Percentiles rank a stretch among this genome's conserved stretches.
Conservation (phyloP, 2,888 invertebrate species). For the Phytoseiulus persimilis region DNA sequence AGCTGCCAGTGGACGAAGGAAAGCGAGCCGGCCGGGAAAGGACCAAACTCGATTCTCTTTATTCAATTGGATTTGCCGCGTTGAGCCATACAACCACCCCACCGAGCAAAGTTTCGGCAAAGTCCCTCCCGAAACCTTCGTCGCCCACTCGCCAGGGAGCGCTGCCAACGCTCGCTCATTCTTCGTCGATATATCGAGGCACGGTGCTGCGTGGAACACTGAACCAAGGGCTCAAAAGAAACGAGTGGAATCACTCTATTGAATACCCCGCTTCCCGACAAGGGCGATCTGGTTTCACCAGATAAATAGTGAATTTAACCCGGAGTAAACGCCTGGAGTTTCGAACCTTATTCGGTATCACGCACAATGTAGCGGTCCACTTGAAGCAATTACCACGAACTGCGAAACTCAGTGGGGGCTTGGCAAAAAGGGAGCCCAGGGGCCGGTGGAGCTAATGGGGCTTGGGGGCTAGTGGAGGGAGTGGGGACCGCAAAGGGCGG, state of each 20-base stretch:
- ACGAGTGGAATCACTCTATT: not conserved
- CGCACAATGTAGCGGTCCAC: not conserved
- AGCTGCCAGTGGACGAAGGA: not conserved
- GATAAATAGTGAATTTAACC: too few relatives aligned
- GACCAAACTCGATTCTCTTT: not conserved
- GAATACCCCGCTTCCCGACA: too few relatives aligned
- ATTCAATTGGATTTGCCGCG: not conserved
- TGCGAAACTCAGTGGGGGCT: not conserved
- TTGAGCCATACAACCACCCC: conserved; percentile 33
- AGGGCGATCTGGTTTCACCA: too few relatives aligned
- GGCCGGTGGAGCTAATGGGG: not conserved
- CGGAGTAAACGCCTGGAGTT: too few relatives aligned
- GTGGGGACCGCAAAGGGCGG: not conserved
- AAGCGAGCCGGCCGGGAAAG: not conserved
- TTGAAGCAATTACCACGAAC: not conserved
- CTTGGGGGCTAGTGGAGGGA: not conserved
- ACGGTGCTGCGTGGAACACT: conserved; percentile 5
- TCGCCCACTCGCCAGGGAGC: conserved; percentile 27
- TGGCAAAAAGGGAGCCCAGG: not conserved
- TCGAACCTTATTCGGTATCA: too few relatives aligned
- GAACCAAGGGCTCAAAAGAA: not conserved
- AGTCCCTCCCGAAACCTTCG: conserved; percentile 16
- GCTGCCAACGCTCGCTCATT: conserved; percentile 6
- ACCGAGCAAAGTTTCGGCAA: conserved; percentile 31
- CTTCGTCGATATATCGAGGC: not conserved